Conservation (phyloP, 2,888 invertebrate species). For the Ichneumoninae sp. region DNA sequence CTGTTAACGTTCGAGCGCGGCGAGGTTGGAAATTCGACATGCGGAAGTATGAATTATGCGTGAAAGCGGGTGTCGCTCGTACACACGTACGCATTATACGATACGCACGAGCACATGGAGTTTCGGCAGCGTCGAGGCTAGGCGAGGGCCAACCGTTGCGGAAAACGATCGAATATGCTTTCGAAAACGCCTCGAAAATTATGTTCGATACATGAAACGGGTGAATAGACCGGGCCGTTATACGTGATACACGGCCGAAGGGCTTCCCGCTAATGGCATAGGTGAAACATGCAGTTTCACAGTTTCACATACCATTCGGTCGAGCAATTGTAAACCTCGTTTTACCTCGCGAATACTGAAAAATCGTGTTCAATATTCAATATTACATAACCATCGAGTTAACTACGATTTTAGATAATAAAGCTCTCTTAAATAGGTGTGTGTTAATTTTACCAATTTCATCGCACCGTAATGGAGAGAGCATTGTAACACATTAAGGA, state of each 20-base stretch:
- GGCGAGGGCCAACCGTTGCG: slow-evolving; percentile 43
- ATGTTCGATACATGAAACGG: slow-evolving; percentile 47
- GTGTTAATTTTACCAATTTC: no score
- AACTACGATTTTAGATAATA: no score
- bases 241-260: slow-evolving; percentile 30
- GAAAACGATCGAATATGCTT: slow-evolving; percentile 55
- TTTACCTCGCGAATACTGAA: background rate
- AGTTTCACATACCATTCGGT: background rate
- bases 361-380: background rate
- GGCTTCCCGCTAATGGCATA: slow-evolving; percentile 38
- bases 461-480: no score
- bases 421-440: no score
- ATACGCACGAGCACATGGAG: slow-evolving; percentile 25
- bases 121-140: slow-evolving; percentile 18
- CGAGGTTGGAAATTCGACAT: slow-evolving; percentile 51
- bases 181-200: slow-evolving; percentile 53
- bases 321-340: background rate
- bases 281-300: slow-evolving; percentile 14
- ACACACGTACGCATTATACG: slow-evolving; percentile 32
- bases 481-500: no score
- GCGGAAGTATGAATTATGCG: slow-evolving; percentile 59
- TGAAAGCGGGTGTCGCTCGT: slow-evolving; percentile 49
- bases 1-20: slow-evolving; percentile 28
- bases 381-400: background rate
- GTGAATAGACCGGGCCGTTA: slow-evolving; percentile 31